Evolutionary conservation across 2,888 invertebrate species (phyloP).

Genomic region (Leuctra nigra): DNA sequence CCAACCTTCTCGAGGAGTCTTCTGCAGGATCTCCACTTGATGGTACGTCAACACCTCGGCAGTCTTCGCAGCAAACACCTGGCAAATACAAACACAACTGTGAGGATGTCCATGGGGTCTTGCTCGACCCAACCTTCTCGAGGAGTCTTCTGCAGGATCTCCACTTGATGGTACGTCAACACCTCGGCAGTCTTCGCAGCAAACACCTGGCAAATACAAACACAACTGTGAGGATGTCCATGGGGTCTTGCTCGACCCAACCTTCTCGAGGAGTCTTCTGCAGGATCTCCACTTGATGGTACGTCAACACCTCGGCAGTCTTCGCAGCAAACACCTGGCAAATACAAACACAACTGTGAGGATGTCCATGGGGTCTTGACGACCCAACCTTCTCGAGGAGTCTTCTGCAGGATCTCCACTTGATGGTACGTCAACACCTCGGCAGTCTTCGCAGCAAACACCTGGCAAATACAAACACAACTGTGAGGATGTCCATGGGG

Average conservation of each 20-base stretch:
- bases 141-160: constrained; percentile 73
- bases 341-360: constrained; percentile 69
- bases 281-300: constrained; percentile 79
- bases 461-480: constrained; percentile 67
- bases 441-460: constrained; percentile 78
- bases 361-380: constrained; percentile 87
- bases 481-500: constrained; percentile 74
- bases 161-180: constrained; percentile 83
- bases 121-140: constrained; percentile 95
- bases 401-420: constrained; percentile 69
- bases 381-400: constrained; percentile 89
- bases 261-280: constrained; percentile 80
- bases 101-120: constrained; percentile 79
- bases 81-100: constrained; percentile 59
- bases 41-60: constrained; percentile 88
- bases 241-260: constrained; percentile 95
- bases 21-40: constrained; percentile 74
- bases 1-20: constrained; percentile 87
- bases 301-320: constrained; percentile 83
- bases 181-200: constrained; percentile 83
- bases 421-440: constrained; percentile 91
- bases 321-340: constrained; percentile 75
- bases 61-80: constrained; percentile 82
- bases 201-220: constrained; percentile 67
- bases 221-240: constrained; percentile 76